Base-by-base conservation (phyloP, 2,888 invertebrate genomes). In the Eupithecia subfuscata region DNA sequence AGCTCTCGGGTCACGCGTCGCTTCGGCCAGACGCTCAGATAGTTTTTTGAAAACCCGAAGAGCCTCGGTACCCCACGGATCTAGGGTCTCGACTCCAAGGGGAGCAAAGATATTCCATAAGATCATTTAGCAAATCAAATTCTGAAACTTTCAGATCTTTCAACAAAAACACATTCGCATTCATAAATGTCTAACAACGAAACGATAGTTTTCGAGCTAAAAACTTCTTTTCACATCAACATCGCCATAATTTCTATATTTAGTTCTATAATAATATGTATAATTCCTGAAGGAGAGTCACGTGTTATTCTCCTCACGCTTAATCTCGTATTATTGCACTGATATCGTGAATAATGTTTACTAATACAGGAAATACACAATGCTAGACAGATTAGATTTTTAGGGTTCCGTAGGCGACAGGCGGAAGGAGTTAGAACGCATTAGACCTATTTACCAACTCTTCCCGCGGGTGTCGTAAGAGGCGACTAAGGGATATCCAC, bases 311-410 rank as follows among this genome's bases (percentile, higher is more conserved):
- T 16, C 18, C 14, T 12, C 1, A 56, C 5, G 22, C 60, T 5
- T 60, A 25, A 60, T 60, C 60, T 60, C 25, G 60, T 60, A 25
- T 60, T 22, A 60, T 60, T 60, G 14, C 12, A 25, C 60, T 25
- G 60, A 14, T 60, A 60, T 25, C 60, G 25, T 14, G 25, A 60
- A 60, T 60, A 60, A 60, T 60, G 60, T 60, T 60, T 60, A 60
- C 60, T 60, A 60, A 60, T 56, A 14, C 60, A 60, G 60, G 25
- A 12, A 60, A 60, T 5, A 14, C 14, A 60, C n/a, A 52, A n/a
- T 25, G 25, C 60, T 14, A 60, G 60, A 60, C 60, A 60, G 60
- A 60, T 60, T 60, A 12, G 5, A 25, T 60, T 60, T 52, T 60
- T 25, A 60, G 60, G 25, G 60, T 60, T 60, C 25, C 25, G 60